Percentiles rank a stretch among this genome's conserved stretches.
Evolutionary conservation across 2,113 vertebrate genomes (phyloP).

Genomic region (Taurulus bubalis): DNA sequence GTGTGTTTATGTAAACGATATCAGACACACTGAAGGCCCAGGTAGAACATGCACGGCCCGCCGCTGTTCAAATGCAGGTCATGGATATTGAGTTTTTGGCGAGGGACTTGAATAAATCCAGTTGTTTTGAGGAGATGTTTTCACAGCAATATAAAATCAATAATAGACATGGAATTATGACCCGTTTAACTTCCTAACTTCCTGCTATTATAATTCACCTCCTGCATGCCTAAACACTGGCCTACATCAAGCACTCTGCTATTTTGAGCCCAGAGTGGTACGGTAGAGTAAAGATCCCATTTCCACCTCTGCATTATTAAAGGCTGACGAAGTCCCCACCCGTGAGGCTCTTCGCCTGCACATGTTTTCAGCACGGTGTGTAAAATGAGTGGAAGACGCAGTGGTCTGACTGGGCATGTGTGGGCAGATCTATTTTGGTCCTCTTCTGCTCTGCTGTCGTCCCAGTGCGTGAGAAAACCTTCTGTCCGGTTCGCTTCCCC

Average conservation of each 20-base stretch:
- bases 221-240: neutral
- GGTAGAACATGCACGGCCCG: too few relatives aligned
- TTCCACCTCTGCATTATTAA: conserved; percentile 68
- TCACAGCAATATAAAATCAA: neutral
- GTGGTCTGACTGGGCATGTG: conserved; percentile 33
- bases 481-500: conserved; percentile 16
- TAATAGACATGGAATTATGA: neutral
- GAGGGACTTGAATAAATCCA: too few relatives aligned
- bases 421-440: conserved; percentile 48
- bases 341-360: conserved; percentile 45
- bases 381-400: conserved; percentile 33
- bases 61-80: too few relatives aligned
- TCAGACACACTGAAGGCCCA: too few relatives aligned
- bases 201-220: neutral
- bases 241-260: neutral
- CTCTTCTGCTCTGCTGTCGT: conserved; percentile 40
- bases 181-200: neutral
- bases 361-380: conserved; percentile 38
- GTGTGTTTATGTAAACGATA: too few relatives aligned
- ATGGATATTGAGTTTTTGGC: too few relatives aligned
- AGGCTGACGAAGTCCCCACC: conserved; percentile 24
- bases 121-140: neutral
- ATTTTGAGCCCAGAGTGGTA: conserved; percentile 37
- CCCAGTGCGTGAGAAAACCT: conserved; percentile 71
- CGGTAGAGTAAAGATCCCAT: conserved; percentile 46